Base-by-base conservation (phyloP, 2,888 invertebrate genomes). In the Ennomos erosarius region DNA sequence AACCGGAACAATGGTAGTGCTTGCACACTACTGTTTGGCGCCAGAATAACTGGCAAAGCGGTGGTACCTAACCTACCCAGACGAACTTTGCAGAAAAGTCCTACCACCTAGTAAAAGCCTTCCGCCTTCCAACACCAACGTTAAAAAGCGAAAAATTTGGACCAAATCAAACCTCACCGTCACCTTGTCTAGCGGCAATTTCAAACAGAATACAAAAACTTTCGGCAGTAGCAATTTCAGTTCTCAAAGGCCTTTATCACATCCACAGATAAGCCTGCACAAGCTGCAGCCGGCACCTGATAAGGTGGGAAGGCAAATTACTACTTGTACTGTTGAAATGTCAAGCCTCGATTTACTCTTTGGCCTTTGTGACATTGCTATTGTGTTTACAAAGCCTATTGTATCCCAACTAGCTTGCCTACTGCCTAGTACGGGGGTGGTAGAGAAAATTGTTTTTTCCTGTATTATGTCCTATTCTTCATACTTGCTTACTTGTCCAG, bases 311-410 rank as follows among this genome's bases (percentile, higher is more conserved):
- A 42, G 26, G 52, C 11, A 57, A 51, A 52, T 58, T 52, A 46
- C 33, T 43, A 42, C 47, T 26, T 13, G 11, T 10, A 11, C 42
- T 12, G n/a, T 37, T n/a, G 44, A 40, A 44, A 38, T 37, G 46
- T 52, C 26, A 12, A 40, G 35, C 12, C 16, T 12, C 55, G 46
- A n/a, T 11, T 47, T 47, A 36, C 48, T 11, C 39, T 48, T 34
- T 55, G 8, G 54, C 52, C 58, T 66, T 65, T 66, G 70, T 65
- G 56, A 38, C 36, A 13, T 55, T 54, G 56, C 56, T 38, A 64
- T 64, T 69, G 60, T 65, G 64, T 63, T 26, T 26, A 47, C 47
- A 60, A 43, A 8, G 40, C 42, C 43, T 54, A 62, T 65, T 65
- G 67, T 67, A 50, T 45, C 55, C 50, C 35, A n/a, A n/a, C n/a